Conservation (phyloP, 2,888 invertebrate genomes). For the Hartigia nigra region DNA sequence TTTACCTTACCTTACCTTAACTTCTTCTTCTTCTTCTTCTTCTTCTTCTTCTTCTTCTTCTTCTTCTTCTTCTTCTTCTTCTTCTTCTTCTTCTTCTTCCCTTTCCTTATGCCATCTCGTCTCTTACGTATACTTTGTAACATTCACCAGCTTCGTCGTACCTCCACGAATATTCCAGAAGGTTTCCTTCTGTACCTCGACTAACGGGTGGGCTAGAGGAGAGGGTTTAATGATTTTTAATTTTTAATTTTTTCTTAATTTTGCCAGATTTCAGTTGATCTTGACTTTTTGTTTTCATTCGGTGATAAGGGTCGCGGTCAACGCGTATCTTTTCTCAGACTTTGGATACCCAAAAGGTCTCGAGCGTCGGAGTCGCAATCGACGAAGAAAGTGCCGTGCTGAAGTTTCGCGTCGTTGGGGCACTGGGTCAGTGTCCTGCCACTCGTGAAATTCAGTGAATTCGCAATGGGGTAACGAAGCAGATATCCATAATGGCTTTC, state of each 20-base stretch:
- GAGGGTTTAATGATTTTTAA: not conserved
- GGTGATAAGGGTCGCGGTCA: not conserved
- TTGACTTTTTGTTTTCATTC: not conserved
- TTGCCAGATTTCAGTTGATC: not conserved
- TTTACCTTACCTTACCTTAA: conserved; percentile 29
- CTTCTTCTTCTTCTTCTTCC: no score
- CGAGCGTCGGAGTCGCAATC: not conserved
- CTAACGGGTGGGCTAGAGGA: conserved; percentile 34
- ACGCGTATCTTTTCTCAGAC: not conserved
- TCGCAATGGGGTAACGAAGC: not conserved
- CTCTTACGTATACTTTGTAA: conserved; percentile 7
- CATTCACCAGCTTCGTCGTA: conserved; percentile 18
- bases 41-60: no score
- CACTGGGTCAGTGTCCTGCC: conserved; percentile 27
- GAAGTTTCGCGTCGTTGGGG: conserved; percentile 17
- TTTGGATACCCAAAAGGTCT: conserved; percentile 13
- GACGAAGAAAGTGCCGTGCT: conserved; percentile 25
- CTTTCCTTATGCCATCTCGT: conserved; percentile 4
- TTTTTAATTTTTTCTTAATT: not conserved
- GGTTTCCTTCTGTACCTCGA: conserved; percentile 38
- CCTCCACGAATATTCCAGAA: conserved; percentile 28
- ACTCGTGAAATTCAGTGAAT: conserved; percentile 9
- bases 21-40: conserved; percentile 3
- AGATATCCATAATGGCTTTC: not conserved
- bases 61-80: no score